These are phyloP conservation scores for Daboia siamensis DNA, from an alignment of 2,113 vertebrate genomes.

Conservation along the genomic window DNA sequence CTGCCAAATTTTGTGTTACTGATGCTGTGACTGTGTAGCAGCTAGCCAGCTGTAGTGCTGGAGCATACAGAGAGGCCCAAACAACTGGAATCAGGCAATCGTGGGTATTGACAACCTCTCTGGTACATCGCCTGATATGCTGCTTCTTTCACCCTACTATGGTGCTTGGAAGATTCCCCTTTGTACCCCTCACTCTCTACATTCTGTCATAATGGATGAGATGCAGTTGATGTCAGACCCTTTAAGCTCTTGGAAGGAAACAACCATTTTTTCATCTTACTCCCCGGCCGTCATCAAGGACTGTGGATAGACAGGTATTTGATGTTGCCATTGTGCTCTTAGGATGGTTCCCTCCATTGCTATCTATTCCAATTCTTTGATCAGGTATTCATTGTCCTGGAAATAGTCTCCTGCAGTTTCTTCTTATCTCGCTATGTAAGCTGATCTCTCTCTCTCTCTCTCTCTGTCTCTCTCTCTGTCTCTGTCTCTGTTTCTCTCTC, in stretches of 20 bases:
- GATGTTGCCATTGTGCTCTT: not conserved
- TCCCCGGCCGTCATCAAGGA: too few relatives aligned
- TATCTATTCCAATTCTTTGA: not conserved
- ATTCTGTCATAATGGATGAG: not conserved
- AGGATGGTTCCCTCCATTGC: too few relatives aligned
- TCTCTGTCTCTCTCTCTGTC: not conserved
- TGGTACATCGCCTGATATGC: not conserved
- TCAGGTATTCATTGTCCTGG: not conserved
- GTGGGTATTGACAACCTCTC: not conserved
- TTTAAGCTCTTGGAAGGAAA: not conserved
- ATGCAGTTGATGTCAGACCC: not conserved
- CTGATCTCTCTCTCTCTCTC: not conserved
- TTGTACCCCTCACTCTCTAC: not conserved
- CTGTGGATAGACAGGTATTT: not conserved
- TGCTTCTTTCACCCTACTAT: not conserved
- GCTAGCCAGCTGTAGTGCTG: not conserved
- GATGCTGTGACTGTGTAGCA: slow-evolving; percentile 25
- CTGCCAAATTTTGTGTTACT: slow-evolving; percentile 42
- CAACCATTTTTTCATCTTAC: not conserved
- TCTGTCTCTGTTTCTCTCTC: not conserved
- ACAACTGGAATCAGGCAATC: not conserved
- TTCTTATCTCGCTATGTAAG: not conserved
- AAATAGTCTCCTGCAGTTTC: not conserved
- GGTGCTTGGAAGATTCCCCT: not conserved
- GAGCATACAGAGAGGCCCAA: not conserved